Evolutionary conservation across 1,140 invertebrate genomes (phyloP), one percentile per base, ranked within the genome.

Genomic region (Calosoma granatense): DNA sequence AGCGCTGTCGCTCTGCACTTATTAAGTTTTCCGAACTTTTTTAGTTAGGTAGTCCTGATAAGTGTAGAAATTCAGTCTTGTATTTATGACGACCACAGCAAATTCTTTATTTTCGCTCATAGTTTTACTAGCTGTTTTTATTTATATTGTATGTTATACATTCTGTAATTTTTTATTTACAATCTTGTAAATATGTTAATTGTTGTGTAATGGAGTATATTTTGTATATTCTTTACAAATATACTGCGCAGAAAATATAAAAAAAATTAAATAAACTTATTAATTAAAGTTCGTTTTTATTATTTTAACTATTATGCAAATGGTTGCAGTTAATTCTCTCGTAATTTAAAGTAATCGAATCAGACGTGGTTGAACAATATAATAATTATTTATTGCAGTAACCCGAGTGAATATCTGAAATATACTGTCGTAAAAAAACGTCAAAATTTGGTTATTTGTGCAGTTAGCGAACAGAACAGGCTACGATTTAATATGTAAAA

Each of bases 61-160:
- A 47, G 4, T 17, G 41, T 12, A 47, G 9, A 47, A 12, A 47
- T 47, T n/a, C n/a, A 11, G 41, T 47, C 4, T 47, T 17, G n/a
- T 12, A 11, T 11, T 12, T 47, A 47, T 17, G 17, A 47, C 41
- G 41, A 47, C 9, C 41, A 3, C 15, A 47, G 41, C 41, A 11
- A 12, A 12, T 47, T 17, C 41, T 11, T 47, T 6, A 11, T 47
- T 17, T 47, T 17, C 17, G 15, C 9, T 6, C 6, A 12, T 47
- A 17, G 9, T 47, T 36, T 36, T 36, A 17, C 14, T 30, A 30
- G 14, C 26, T 30, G 26, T 52, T 67, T 70, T 26, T 65, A 69
- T 22, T 67, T 67, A 11, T 64, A 71, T 55, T 66, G 64, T 9
- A 64, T 64, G 26, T 64, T 70, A 22, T 63, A 64, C 20, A 63